Percentiles rank a stretch among this genome's conserved stretches.
phyloP scores from a whole-genome alignment of 2,797 vertebrate species.

The Limosa lapponica region DNA sequence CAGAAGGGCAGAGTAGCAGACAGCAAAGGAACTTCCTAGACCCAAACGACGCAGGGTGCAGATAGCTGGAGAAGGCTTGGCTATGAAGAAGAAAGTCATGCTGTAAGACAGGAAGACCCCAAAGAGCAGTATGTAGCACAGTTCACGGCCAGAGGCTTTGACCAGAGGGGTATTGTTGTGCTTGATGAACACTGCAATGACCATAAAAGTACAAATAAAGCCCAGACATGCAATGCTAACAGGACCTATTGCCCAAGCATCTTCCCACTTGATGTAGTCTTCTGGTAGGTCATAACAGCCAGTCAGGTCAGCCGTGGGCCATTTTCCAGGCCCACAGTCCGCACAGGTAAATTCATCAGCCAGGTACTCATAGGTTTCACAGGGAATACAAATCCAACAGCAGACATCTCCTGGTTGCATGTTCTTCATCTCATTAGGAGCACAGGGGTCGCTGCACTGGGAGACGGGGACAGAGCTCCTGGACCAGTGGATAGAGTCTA shows the following conservation, averaged over 20 bases:
- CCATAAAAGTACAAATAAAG: conserved; percentile 91
- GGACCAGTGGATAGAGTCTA: conserved; percentile 92
- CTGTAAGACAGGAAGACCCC: conserved; percentile 96
- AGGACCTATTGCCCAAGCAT: conserved; percentile 97
- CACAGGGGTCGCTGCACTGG: conserved; percentile 97
- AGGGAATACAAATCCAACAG: conserved; percentile 99
- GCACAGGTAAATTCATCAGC: conserved; percentile 94
- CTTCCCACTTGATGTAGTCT: conserved; percentile 98
- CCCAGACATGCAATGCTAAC: conserved; percentile 95
- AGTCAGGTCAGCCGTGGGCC: conserved; percentile 91
- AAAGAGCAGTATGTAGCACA: conserved; percentile 95
- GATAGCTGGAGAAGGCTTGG: conserved; percentile 94
- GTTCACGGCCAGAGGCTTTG: conserved; percentile 95
- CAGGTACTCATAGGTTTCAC: conserved; percentile 92
- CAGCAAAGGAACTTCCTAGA: conserved; percentile 94
- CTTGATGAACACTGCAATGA: conserved; percentile 91
- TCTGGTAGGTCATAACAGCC: conserved; percentile 95
- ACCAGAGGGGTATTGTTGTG: conserved; percentile 96
- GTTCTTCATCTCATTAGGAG: conserved; percentile 98
- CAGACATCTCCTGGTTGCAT: conserved; percentile 99
- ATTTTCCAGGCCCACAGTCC: conserved; percentile 92
- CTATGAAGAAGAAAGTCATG: conserved; percentile 99
- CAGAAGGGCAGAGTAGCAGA: conserved; percentile 96
- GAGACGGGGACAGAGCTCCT: conserved; percentile 86
- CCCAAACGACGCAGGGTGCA: conserved; percentile 93